These are phyloP conservation scores for Andricus quercusramuli DNA, from an alignment of 2,888 invertebrate genomes.

Conservation along the genomic window DNA sequence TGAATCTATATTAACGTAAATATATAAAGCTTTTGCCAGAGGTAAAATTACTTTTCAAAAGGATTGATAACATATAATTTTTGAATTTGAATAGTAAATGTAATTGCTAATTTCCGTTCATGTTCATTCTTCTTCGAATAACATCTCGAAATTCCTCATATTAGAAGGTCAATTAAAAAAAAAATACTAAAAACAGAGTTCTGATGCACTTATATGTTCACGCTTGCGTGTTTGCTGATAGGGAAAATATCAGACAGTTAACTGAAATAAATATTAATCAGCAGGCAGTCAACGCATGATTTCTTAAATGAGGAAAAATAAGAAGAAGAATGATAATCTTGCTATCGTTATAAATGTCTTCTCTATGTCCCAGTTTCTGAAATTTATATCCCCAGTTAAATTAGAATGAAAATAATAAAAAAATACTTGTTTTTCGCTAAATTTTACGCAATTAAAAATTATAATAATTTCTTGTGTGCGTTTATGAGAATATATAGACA, in stretches of 20 bases:
- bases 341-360: too few species aligned
- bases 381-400: too few species aligned
- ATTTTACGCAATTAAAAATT: too few species aligned
- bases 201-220: background rate
- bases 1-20: too few species aligned
- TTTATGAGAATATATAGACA: too few species aligned
- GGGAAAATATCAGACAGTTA: background rate
- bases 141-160: background rate
- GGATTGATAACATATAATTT: background rate
- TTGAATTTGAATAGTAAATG: background rate
- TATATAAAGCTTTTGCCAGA: too few species aligned
- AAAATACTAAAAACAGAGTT: background rate
- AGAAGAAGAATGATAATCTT: too few species aligned
- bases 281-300: background rate
- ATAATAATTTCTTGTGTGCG: too few species aligned
- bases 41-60: background rate
- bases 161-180: background rate
- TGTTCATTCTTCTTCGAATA: background rate
- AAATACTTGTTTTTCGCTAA: too few species aligned
- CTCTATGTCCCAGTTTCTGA: too few species aligned
- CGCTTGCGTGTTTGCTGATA: background rate
- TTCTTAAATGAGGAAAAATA: background rate
- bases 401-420: too few species aligned
- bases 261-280: background rate
- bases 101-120: background rate